Evolutionary conservation across 2,888 invertebrate genomes (phyloP), one percentile per base, ranked within the genome.

Genomic region (Dysmachus trigonus): DNA sequence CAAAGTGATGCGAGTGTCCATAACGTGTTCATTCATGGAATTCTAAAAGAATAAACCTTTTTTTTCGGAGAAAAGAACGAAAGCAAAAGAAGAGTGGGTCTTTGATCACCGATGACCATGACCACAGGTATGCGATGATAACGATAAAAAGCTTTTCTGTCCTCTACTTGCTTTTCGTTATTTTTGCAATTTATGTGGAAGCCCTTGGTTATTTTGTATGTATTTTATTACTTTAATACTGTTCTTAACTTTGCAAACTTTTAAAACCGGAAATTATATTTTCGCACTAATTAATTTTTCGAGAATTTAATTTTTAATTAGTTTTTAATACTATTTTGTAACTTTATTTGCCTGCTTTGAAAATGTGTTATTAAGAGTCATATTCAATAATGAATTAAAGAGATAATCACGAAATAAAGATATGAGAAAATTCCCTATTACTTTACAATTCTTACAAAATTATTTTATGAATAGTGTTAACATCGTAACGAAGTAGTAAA

Each of bases 1-100:
- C 77, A 77, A 77, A 77, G 51, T 76, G 76, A 76, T 38, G 76
- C 30, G 77, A 77, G 47, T 77, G 77, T 22, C 77, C 47, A 77
- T 47, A 77, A 47, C 47, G 77, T 41, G 77, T 77, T 47, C 77
- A 77, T 77, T 77, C 77, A 77, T 27, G 47, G 47, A 41, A 77
- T 51, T 47, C 47, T 41, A 47, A 77, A 77, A 77, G 30, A 77
- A 77, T 47, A 27, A 13, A 77, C 7, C 35, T 38, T 8, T 30
- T n/a, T 47, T 77, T 47, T 47, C 38, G 47, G 22, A 15, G 7
- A 41, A 41, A 41, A n/a, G 27, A 77, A 77, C 35, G 47, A 47
- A 27, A 31, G 47, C 33, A 27, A 77, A 77, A 77, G 38, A 77
- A 77, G 30, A 51, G 47, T 41, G 6, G 62, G 27, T 77, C 41